Conservation (phyloP, 2,797 vertebrate genomes). For the Helostoma temminkii region DNA sequence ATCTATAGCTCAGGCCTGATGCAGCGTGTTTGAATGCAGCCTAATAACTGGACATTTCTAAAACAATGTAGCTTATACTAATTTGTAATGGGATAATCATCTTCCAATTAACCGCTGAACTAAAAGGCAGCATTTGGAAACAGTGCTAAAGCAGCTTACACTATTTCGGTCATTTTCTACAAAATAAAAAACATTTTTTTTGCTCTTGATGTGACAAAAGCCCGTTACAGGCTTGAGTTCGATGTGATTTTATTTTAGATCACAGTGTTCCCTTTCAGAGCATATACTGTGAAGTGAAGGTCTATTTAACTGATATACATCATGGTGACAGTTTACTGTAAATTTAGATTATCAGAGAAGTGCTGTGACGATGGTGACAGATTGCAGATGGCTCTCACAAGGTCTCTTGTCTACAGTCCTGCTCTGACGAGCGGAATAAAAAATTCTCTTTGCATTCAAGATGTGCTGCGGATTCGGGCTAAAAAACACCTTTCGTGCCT, state of each 20-base stretch:
- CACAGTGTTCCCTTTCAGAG: conserved; percentile 41
- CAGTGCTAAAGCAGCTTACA: background rate
- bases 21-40: conserved; percentile 5
- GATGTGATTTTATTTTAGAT: conserved; percentile 28
- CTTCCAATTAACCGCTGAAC: conserved; percentile 8
- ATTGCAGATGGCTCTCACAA: conserved; percentile 74
- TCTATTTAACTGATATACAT: conserved; percentile 73
- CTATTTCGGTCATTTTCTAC: conserved; percentile 28
- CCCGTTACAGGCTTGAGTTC: background rate
- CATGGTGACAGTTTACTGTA: conserved; percentile 82
- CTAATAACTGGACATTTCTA: conserved; percentile 26
- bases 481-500: conserved; percentile 31
- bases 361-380: conserved; percentile 75
- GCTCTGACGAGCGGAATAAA: conserved; percentile 42
- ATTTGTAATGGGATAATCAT: conserved; percentile 20
- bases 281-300: conserved; percentile 69
- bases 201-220: conserved; percentile 4
- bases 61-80: background rate
- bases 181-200: conserved; percentile 10
- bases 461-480: conserved; percentile 36
- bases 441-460: conserved; percentile 46
- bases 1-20: conserved; percentile 33
- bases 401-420: conserved; percentile 68
- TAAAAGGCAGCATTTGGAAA: conserved; percentile 15
- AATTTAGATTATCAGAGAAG: conserved; percentile 82